Base-by-base conservation (phyloP, 1,140 invertebrate genomes). In the Atopsyche davidsoni region DNA sequence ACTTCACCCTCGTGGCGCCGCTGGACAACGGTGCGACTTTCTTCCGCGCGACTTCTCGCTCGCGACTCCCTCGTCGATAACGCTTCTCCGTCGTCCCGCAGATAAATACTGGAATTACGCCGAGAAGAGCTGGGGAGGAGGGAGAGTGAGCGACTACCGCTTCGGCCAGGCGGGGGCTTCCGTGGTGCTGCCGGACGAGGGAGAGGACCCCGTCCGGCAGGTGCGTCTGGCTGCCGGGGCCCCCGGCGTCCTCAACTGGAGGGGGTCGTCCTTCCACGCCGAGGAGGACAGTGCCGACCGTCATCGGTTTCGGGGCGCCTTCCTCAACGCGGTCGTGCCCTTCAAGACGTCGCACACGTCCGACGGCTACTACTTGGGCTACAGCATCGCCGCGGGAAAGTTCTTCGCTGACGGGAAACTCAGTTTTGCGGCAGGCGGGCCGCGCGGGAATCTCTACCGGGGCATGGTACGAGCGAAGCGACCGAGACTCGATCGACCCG, bases 371-470 rank as follows among this genome's bases (percentile, higher is more conserved):
- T 39, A 62, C 65, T 42, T 53, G 76, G 76, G 77, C 10, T 79
- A 78, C 57, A 66, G 75, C 4, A 64, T 78, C 11, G 72, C 70
- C 19, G 75, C 76, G 2, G 79, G 78, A 24, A 59, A 63, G 46
- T 75, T 73, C 56, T 70, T 68, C 41, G 47, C 53, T 3, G 43
- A 50, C 21, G 51, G 49, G 1, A 32, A 65, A 38, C 36, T 66
- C 2, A 64, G 63, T 32, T 78, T 70, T 48, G 78, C 67, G 1
- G 60, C 69, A 2, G 67, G 74, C 31, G 69, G 69, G 11, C 77
- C 79, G 6, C 66, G 68, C 16, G 31, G 44, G 14, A 14, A 49
- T 22, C 3, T 7, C 2, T 48, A 52, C 36, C 21, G 13, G 13
- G 55, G 55, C 25, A 44, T n/a, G n/a, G n/a, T n/a, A n/a, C n/a